Percentiles rank a stretch among this genome's conserved stretches.
These are phyloP conservation scores for Acronicta alni DNA, from an alignment of 2,888 invertebrate genomes.

Conservation along the genomic window DNA sequence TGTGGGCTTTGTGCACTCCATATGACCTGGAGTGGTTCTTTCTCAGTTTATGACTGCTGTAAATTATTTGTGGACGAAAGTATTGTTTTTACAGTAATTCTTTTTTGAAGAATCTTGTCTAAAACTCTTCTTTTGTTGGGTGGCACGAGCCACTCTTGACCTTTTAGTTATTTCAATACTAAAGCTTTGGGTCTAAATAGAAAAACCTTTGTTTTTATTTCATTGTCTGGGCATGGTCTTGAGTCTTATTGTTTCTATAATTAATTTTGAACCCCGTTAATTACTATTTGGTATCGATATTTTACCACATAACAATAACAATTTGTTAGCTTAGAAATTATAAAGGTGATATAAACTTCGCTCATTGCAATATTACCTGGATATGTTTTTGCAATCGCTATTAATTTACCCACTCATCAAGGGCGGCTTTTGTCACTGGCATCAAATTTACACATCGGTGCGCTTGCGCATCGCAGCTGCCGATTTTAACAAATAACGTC, in stretches of 20 bases:
- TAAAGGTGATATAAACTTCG: not conserved
- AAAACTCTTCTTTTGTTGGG: conserved; percentile 39
- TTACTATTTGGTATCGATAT: no score
- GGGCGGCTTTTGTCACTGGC: conserved; percentile 77
- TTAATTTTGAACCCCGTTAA: no score
- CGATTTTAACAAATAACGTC: conserved; percentile 78
- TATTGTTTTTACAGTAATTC: conserved; percentile 49
- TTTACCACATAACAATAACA: not conserved
- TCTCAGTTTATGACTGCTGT: conserved; percentile 59
- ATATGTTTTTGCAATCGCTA: conserved; percentile 48
- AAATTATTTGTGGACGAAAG: conserved; percentile 62
- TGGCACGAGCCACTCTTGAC: conserved; percentile 62
- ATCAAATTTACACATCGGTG: conserved; percentile 77
- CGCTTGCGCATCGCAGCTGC: conserved; percentile 78
- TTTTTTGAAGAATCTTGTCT: conserved; percentile 19
- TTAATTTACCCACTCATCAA: conserved; percentile 83
- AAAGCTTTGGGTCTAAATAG: not conserved
- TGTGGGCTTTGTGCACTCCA: conserved; percentile 55
- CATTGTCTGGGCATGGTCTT: not conserved
- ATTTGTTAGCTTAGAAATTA: not conserved
- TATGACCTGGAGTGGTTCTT: conserved; percentile 58
- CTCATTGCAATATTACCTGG: conserved; percentile 19
- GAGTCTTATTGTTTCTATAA: not conserved
- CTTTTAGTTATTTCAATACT: conserved; percentile 21
- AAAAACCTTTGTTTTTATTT: not conserved